Evolutionary conservation across 1,140 invertebrate species (phyloP).

Genomic region (Hyphantria cunea): DNA sequence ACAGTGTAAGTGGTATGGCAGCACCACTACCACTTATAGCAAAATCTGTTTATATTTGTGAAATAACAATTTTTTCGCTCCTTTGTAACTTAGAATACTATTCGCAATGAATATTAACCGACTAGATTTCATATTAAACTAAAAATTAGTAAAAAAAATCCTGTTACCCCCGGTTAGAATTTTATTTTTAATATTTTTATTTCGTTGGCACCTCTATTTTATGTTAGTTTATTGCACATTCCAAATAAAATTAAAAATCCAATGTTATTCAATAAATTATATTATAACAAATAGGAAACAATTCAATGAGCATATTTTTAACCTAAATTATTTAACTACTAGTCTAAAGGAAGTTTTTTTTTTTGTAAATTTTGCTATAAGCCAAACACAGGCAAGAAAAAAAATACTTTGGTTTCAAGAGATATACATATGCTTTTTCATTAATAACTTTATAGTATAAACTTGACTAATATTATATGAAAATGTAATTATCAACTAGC

Average conservation of each 20-base stretch:
- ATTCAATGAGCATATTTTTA: slow-evolving; percentile 41
- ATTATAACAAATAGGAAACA: slow-evolving; percentile 44
- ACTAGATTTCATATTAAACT: slow-evolving; percentile 23
- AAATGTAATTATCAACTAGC: slow-evolving; percentile 2
- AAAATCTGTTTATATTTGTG: no score
- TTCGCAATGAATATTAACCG: slow-evolving; percentile 10
- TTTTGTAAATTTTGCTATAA: slow-evolving; percentile 1
- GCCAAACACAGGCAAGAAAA: not conserved
- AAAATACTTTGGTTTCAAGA: not conserved
- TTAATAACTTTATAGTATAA: not conserved
- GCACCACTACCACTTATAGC: no score
- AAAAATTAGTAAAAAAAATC: slow-evolving; percentile 13
- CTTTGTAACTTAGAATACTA: slow-evolving; percentile 5
- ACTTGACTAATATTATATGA: not conserved
- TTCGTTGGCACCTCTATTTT: slow-evolving; percentile 25
- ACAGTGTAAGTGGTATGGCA: no score
- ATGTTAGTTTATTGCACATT: slow-evolving; percentile 25
- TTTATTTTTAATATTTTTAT: slow-evolving; percentile 2
- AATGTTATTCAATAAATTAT: slow-evolving; percentile 30
- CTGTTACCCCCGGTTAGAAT: not conserved
- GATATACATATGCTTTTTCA: not conserved
- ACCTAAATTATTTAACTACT: slow-evolving; percentile 10
- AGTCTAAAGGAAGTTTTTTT: not conserved
- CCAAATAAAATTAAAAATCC: slow-evolving; percentile 14
- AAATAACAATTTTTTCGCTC: no score